Percentiles rank a stretch among this genome's conserved stretches.
These are phyloP conservation scores for Heterocephalus glaber DNA, from an alignment of 2,113 vertebrate species.

Conservation along the genomic window DNA sequence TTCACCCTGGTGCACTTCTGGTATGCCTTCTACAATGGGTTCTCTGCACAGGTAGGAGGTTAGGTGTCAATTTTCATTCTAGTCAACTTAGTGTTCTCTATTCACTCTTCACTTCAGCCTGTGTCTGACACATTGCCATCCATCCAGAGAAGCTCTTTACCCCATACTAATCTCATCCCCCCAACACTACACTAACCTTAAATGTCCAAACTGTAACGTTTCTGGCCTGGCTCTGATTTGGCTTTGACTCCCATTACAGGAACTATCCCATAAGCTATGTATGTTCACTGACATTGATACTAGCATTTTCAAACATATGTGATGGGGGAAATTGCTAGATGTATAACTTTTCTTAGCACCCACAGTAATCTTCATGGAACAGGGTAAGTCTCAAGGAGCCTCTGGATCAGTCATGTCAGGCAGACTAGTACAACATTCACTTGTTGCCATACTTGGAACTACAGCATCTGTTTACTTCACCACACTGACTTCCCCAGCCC, in stretches of 20 bases:
- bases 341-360: neutral
- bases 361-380: constrained; percentile 27
- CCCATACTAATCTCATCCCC: neutral
- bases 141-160: neutral
- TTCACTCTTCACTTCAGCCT: neutral
- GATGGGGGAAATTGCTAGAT: neutral
- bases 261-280: neutral
- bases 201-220: neutral
- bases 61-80: neutral
- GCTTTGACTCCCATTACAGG: neutral
- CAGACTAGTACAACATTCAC: neutral
- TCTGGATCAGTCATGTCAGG: neutral
- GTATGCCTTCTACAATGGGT: constrained; percentile 97
- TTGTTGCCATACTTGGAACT: neutral
- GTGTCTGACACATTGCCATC: neutral
- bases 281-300: constrained; percentile 10
- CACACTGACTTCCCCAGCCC: neutral
- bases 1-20: constrained; percentile 97
- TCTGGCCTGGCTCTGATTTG: neutral
- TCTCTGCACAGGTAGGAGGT: constrained; percentile 94
- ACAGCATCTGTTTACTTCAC: neutral
- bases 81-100: neutral
- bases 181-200: neutral
- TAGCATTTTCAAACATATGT: constrained; percentile 17
- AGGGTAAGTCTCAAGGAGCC: neutral